Base-by-base conservation (phyloP, 2,888 invertebrate species). In the Vandiemenella viatica region DNA sequence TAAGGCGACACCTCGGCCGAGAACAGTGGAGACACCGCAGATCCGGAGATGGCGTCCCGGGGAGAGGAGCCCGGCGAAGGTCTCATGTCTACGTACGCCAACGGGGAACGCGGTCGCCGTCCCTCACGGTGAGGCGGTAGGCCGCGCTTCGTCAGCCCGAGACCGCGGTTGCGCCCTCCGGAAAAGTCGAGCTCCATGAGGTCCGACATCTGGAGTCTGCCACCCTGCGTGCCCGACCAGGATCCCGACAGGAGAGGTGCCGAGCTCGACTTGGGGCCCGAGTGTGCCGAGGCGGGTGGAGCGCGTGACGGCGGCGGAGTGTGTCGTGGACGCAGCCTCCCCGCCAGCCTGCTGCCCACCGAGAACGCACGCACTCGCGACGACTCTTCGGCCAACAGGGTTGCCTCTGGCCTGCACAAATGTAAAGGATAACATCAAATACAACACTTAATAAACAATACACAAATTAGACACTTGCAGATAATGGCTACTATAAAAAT, bases 141-240 rank as follows among this genome's bases (percentile, higher is more conserved):
- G n/a, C 19, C 15, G 13, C 15, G 20, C 8, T n/a, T 45, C 19
- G 21, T n/a, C n/a, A n/a, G n/a, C n/a, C n/a, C n/a, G n/a, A n/a
- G n/a, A n/a, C n/a, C n/a, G n/a, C n/a, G n/a, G n/a, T n/a, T n/a
- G n/a, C n/a, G n/a, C 10, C 32, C 13, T 13, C 13, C 3, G 10
- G 76, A 74, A 59, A 82, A 83, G 62, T 83, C 83, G 56, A 89
- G 74, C 68, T 86, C 85, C 85, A 89, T 87, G 57, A 87, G 73
- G 67, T 89, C 85, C 55, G 81, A 80, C 75, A 79, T 78, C 1
- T 73, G 71, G 6, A 40, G 26, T 5, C 43, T 43, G 5, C 43
- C 42, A 1, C 47, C 26, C 23, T 40, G 40, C 1, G 19, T 19
- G 10, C 61, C 61, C 20, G 60, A 60, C 61, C 61, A 62, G 1